Conservation (phyloP, 1,140 invertebrate genomes). For the Conopomorpha cramerella region DNA sequence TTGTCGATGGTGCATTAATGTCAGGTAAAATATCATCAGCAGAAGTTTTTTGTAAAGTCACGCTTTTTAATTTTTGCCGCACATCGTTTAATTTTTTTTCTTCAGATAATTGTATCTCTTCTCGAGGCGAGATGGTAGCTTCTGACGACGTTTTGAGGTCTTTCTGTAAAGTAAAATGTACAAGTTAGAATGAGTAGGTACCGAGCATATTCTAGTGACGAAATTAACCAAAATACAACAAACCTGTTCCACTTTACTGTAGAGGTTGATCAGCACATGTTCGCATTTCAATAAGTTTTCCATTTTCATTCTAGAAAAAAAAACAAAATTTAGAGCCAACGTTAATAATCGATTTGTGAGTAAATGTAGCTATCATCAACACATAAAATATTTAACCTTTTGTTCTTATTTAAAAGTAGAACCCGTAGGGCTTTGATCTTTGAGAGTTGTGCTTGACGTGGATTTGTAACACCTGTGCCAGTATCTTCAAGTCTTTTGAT, state of each 20-base stretch:
- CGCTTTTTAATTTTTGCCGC: slow-evolving; percentile 30
- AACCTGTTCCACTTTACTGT: slow-evolving; percentile 67
- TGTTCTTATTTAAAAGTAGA: slow-evolving; percentile 64
- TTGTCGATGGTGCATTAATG: too few species aligned
- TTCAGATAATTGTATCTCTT: too few species aligned
- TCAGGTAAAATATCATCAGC: slow-evolving; percentile 27
- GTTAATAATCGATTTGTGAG: too few species aligned
- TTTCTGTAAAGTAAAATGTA: too few species aligned
- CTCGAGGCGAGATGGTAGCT: too few species aligned
- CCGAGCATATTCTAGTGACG: too few species aligned
- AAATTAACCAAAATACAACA: too few species aligned
- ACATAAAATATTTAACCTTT: slow-evolving; percentile 55
- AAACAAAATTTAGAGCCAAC: slow-evolving; percentile 4
- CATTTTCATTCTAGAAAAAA: slow-evolving; percentile 65
- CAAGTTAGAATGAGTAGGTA: too few species aligned
- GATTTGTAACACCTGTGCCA: slow-evolving; percentile 32
- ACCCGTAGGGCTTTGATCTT: slow-evolving; percentile 67
- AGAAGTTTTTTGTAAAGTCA: slow-evolving; percentile 15
- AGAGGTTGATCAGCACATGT: slow-evolving; percentile 66
- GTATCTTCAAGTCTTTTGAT: slow-evolving; percentile 63
- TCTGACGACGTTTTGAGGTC: too few species aligned
- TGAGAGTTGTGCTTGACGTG: slow-evolving; percentile 62
- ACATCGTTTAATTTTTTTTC: slow-evolving; percentile 21
- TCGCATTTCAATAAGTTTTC: slow-evolving; percentile 69
- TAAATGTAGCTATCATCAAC: too few species aligned